These are phyloP conservation scores for Tapera naevia DNA, from an alignment of 2,797 vertebrate genomes.

Conservation along the genomic window DNA sequence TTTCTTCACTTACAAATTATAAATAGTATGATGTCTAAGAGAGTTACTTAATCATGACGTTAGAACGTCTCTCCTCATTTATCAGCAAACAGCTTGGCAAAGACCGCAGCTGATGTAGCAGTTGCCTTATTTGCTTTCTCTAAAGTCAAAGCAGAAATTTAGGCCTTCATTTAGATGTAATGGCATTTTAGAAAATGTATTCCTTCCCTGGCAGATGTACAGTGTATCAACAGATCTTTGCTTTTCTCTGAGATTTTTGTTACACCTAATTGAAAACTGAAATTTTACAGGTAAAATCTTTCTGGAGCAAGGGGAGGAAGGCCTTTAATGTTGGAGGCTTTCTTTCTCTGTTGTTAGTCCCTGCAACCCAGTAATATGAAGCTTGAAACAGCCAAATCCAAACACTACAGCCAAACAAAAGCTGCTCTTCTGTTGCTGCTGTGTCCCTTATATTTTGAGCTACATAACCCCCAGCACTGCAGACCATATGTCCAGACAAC, in stretches of 20 bases:
- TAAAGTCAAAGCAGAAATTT: neutral
- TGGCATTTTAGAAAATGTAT: neutral
- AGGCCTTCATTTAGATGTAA: neutral
- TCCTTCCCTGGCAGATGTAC: neutral
- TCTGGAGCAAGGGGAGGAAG: neutral
- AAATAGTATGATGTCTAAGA: neutral
- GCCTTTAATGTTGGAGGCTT: neutral
- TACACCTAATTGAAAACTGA: neutral
- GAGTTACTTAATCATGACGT: constrained; percentile 15
- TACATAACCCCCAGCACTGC: neutral
- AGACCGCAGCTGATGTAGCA: neutral
- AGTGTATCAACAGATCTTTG: neutral
- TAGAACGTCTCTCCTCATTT: constrained; percentile 26
- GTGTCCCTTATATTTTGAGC: neutral
- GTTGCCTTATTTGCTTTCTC: neutral
- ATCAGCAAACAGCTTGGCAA: constrained; percentile 29
- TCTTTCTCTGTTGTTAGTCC: neutral
- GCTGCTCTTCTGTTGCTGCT: neutral
- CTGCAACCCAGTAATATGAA: neutral
- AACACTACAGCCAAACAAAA: neutral
- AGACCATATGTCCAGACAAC: neutral
- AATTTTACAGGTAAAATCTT: neutral
- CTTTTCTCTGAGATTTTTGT: neutral
- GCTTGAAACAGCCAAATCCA: neutral
- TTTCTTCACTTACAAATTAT: neutral